Conservation (phyloP, 2,113 vertebrate species). For the Centropus bengalensis region DNA sequence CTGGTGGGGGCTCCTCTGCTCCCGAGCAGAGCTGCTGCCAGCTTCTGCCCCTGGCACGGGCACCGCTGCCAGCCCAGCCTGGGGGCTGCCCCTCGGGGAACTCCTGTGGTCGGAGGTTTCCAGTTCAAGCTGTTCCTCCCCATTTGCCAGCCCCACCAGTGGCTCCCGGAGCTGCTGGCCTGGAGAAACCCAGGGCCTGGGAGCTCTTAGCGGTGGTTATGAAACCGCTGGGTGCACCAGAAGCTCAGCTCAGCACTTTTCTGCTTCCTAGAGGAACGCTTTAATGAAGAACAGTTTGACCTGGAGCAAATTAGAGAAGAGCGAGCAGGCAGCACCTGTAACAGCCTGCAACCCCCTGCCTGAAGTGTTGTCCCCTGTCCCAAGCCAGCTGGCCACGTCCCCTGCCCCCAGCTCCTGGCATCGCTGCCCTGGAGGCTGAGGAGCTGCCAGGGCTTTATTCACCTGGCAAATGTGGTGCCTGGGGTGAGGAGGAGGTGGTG, state of each 20-base stretch:
- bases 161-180: no score
- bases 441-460: background rate
- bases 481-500: no score
- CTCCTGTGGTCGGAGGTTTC: background rate
- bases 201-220: background rate
- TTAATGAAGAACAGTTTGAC: background rate
- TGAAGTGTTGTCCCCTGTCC: fast-evolving
- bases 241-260: constrained; percentile 30
- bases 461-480: no score
- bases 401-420: background rate
- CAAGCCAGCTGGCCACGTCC: background rate
- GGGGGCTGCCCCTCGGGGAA: background rate
- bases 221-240: background rate
- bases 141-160: background rate
- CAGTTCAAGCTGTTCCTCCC: background rate
- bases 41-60: background rate
- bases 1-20: background rate
- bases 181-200: fast-evolving
- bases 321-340: background rate
- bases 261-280: background rate
- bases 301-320: constrained; percentile 4
- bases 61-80: background rate
- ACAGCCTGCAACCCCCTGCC: background rate
- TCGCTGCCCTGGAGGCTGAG: fast-evolving
- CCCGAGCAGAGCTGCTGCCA: background rate